Evolutionary conservation across 1,140 invertebrate genomes (phyloP).

Genomic region (Bombus picipes): DNA sequence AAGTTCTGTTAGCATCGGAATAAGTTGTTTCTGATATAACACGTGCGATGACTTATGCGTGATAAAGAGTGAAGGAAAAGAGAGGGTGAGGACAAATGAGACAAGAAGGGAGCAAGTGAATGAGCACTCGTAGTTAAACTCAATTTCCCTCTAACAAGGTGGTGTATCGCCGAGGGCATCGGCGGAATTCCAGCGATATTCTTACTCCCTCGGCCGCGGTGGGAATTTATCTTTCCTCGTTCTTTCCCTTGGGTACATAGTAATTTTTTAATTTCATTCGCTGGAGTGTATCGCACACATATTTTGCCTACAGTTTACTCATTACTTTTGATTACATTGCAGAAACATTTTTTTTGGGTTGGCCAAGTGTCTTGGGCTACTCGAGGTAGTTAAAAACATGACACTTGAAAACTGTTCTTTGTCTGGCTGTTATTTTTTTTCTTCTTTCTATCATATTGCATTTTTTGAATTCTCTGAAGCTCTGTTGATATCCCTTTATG

Average conservation of each 20-base stretch:
- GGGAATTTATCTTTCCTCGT: slow-evolving; percentile 26
- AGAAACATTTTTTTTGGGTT: not conserved
- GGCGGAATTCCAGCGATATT: slow-evolving; percentile 36
- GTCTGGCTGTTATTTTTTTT: not conserved
- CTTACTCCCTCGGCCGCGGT: not conserved
- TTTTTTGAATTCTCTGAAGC: no score
- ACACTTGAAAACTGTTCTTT: not conserved
- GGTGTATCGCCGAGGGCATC: slow-evolving; percentile 29
- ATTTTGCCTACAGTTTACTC: not conserved
- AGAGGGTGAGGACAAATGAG: not conserved
- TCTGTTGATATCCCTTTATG: no score
- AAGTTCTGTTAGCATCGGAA: not conserved
- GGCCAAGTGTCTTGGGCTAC: not conserved
- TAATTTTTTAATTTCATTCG: slow-evolving; percentile 25
- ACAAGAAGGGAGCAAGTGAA: not conserved
- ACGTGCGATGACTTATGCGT: not conserved
- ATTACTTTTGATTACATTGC: not conserved
- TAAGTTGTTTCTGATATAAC: not conserved
- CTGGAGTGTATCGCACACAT: not conserved
- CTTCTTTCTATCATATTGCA: not conserved
- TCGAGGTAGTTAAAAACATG: no score
- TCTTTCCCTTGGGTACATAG: not conserved
- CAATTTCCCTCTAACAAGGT: slow-evolving; percentile 47
- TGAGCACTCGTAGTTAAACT: slow-evolving; percentile 18
- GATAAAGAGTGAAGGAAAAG: not conserved